Conservation (phyloP, 2,113 vertebrate species). For the Morphnarchus princeps region DNA sequence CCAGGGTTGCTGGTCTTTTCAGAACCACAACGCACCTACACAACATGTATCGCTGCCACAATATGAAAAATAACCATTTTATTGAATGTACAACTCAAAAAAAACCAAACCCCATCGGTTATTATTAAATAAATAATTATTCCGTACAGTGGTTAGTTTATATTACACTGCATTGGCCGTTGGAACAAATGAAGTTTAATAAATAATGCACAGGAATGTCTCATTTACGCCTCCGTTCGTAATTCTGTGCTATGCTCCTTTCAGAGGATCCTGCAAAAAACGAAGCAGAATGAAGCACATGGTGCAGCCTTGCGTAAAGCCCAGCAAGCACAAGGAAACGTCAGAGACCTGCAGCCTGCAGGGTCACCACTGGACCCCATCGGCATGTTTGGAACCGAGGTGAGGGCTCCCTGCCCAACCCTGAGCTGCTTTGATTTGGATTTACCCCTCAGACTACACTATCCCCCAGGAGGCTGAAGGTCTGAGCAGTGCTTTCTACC, state of each 20-base stretch:
- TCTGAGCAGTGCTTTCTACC: not conserved
- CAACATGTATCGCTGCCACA: constrained; percentile 64
- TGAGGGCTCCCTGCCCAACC: not conserved
- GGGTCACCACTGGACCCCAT: rapidly evolving
- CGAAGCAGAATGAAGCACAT: not conserved
- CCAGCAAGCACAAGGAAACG: not conserved
- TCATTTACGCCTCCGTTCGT: constrained; percentile 83
- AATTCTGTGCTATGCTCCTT: constrained; percentile 82
- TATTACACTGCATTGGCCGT: constrained; percentile 66
- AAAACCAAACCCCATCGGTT: not conserved
- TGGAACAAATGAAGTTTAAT: constrained; percentile 58
- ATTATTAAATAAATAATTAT: constrained; percentile 76
- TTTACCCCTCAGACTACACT: not conserved
- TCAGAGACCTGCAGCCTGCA: not conserved
- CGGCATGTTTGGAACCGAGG: rapidly evolving
- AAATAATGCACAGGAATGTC: not conserved
- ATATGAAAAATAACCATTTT: constrained; percentile 78
- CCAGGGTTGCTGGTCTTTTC: constrained; percentile 20
- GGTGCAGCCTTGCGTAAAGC: not conserved
- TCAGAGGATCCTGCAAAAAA: constrained; percentile 81
- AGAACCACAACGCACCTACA: constrained; percentile 44
- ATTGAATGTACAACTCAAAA: constrained; percentile 73
- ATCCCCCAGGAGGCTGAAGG: not conserved
- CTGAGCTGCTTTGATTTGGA: not conserved
- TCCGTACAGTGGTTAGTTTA: constrained; percentile 61